A percentile compares a stretch with the other conserved stretches of the same genome.
These are phyloP conservation scores for Rostratula benghalensis DNA, from an alignment of 2,113 vertebrate species.

Conservation along the genomic window DNA sequence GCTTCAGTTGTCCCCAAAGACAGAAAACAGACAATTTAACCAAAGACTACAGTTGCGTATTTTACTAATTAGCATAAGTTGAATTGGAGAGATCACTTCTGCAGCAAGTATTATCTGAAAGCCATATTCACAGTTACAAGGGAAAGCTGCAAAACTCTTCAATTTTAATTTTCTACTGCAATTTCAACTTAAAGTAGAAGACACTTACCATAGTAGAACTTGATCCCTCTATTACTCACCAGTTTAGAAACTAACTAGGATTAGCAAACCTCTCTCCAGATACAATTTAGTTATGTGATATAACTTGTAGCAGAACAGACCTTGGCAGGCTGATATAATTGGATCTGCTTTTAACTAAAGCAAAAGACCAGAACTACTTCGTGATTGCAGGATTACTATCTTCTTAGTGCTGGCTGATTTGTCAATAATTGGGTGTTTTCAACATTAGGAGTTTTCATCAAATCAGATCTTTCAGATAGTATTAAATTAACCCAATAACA, in stretches of 20 bases:
- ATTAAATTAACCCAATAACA: background rate
- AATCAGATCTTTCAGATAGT: background rate
- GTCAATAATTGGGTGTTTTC: background rate
- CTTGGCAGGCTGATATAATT: background rate
- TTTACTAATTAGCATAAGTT: background rate
- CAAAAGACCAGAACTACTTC: background rate
- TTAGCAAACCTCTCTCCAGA: background rate
- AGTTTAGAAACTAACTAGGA: background rate
- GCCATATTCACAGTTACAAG: background rate
- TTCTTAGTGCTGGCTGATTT: background rate
- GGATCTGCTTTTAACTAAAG: background rate
- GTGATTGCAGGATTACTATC: background rate
- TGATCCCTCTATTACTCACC: background rate
- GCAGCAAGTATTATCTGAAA: background rate
- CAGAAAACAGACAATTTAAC: background rate
- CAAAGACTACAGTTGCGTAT: background rate
- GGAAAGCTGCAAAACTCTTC: background rate
- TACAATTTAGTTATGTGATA: background rate
- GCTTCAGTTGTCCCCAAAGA: background rate
- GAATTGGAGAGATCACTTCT: background rate
- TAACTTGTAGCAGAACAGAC: background rate
- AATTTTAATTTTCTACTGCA: background rate
- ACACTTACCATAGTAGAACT: background rate
- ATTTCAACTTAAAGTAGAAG: background rate
- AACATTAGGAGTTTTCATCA: background rate